Evolutionary conservation across 2,888 invertebrate genomes (phyloP).

Genomic region (Rhopalosiphum nymphaeae): DNA sequence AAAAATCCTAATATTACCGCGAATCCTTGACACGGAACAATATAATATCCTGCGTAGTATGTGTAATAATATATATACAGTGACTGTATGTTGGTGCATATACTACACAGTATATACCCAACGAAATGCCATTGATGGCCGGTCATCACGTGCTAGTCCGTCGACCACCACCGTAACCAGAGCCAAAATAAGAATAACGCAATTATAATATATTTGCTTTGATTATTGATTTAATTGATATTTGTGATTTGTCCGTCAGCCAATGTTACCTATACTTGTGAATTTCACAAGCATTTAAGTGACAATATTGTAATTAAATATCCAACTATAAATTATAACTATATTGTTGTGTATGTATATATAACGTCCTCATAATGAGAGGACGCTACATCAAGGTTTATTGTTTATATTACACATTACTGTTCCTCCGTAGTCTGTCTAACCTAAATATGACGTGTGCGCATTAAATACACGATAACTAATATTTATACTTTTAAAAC

Average conservation of each 20-base stretch:
- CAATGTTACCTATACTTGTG: not conserved
- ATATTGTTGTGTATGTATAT: not conserved
- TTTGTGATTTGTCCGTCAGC: not conserved
- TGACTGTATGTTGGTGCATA: not conserved
- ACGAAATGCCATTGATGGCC: not conserved
- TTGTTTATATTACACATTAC: not conserved
- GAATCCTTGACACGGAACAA: slow-evolving; percentile 47
- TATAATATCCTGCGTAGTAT: slow-evolving; percentile 23
- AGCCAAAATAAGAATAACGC: not conserved
- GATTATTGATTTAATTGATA: not conserved
- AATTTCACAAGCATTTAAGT: not conserved
- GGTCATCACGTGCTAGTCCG: not conserved
- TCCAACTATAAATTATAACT: not conserved
- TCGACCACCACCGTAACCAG: not conserved
- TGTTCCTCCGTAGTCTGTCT: not conserved
- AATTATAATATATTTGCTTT: not conserved
- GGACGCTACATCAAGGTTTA: not conserved
- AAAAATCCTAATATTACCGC: slow-evolving; percentile 1
- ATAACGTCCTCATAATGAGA: not conserved
- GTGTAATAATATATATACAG: not conserved
- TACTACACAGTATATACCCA: too few relatives aligned
- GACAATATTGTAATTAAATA: not conserved
- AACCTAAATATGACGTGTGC: not conserved
- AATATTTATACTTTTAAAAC: not conserved
- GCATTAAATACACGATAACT: too few relatives aligned